Conservation (phyloP, 1,140 invertebrate genomes). For the Conopomorpha cramerella region DNA sequence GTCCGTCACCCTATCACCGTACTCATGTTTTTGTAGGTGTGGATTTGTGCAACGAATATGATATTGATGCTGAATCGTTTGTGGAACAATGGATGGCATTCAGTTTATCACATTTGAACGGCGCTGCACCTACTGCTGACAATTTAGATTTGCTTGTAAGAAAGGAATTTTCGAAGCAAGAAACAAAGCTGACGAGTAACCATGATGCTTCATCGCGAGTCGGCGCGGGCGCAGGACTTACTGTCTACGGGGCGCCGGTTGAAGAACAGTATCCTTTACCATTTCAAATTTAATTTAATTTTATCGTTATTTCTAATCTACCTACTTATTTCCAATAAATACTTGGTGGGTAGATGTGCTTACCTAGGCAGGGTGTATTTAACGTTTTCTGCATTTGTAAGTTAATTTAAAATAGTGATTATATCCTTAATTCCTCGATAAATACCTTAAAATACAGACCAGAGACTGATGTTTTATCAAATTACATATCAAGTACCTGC, state of each 20-base stretch:
- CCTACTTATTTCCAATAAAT: background rate
- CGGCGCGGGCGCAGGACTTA: conserved; percentile 33
- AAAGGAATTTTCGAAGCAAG: conserved; percentile 64
- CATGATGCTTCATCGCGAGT: too few species aligned
- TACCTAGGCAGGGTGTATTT: conserved; percentile 4
- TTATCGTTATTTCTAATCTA: background rate
- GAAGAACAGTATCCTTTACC: conserved; percentile 49
- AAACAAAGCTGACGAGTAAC: too few species aligned
- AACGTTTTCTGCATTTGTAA: conserved; percentile 1
- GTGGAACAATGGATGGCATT: conserved; percentile 72
- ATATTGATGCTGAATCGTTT: conserved; percentile 67
- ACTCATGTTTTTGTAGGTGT: conserved; percentile 35
- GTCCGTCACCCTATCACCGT: background rate
- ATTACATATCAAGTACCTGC: conserved; percentile 42
- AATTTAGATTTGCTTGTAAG: conserved; percentile 64
- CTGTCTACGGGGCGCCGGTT: conserved; percentile 30
- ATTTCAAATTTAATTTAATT: conserved; percentile 6
- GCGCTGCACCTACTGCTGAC: conserved; percentile 60
- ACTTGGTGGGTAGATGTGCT: background rate
- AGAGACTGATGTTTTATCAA: conserved; percentile 49
- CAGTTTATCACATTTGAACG: conserved; percentile 64
- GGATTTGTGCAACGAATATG: conserved; percentile 63
- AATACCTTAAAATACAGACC: conserved; percentile 34
- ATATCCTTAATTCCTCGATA: too few species aligned
- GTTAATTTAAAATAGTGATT: conserved; percentile 7